Evolutionary conservation across 2,113 vertebrate genomes (phyloP), one percentile per base, ranked within the genome.

Genomic region (Channa argus): DNA sequence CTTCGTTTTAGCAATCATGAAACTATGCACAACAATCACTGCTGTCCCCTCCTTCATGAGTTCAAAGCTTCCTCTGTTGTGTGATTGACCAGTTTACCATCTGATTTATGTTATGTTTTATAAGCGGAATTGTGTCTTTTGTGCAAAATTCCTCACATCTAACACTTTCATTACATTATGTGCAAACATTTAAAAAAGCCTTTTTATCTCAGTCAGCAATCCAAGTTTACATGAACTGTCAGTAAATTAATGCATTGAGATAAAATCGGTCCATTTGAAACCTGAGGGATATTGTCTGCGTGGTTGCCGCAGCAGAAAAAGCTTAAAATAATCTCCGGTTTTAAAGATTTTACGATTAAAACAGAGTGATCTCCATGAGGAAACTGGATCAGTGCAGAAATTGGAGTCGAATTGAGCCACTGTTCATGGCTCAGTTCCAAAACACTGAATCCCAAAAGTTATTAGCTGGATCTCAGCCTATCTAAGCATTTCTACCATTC

Each of bases 171-270:
- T 0, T 37, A 65, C 37, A 37, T n/a, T 3, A 51, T 15, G 3
- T 9, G 2, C 5, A 14, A 6, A 43, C 24, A 24, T 24, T 49
- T 13, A 47, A 52, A 63, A 37, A 14, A 53, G 63, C 55, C 67
- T 80, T 76, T 51, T 11, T 62, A n/a, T 62, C 0, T 63, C 54
- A 2, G 13, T 61, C 34, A 50, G 66, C 24, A 24, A 24, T 24
- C 24, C 24, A 24, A 24, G 24, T 24, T 24, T 24, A 24, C 1
- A 24, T 24, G 24, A n/a, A n/a, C n/a, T n/a, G n/a, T n/a, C n/a
- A n/a, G n/a, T 24, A 24, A 24, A 24, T 24, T 1, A 24, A 24
- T 24, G 24, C 24, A 24, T 24, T 24, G 24, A 46, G 49, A 58
- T 36, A 6, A 6, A 43, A 2, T 2, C 3, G 13, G 2, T 50